Base-by-base conservation (phyloP, 2,797 vertebrate genomes). In the Picus viridis region DNA sequence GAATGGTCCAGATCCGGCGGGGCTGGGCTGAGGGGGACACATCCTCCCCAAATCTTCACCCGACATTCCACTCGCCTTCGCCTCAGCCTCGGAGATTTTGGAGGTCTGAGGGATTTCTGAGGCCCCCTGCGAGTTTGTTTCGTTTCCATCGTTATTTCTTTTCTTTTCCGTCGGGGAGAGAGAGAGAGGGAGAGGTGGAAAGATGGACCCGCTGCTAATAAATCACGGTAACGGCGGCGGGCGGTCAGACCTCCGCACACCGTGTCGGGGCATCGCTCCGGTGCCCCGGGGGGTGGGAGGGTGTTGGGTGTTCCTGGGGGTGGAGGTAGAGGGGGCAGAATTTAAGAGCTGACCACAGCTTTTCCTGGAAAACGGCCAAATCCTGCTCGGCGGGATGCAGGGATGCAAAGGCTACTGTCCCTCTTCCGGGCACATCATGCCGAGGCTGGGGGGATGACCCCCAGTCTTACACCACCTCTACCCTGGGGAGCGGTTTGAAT, bases 61-160 rank as follows among this genome's bases (percentile, higher is more conserved):
- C 24, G 32, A 14, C 30, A 45, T 63, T 26, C 9, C 49, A 3
- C 11, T 36, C 17, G 3, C 12, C 43, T 54, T 14, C 27, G 10
- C 8, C 0, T 22, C 12, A 51, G 49, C 49, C 23, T 51, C 8
- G 29, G 16, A 19, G 39, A 1, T 27, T 70, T n/a, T 57, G 3
- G 3, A 34, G 3, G 3, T 54, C 61, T 5, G 24, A 9, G 41
- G 45, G n/a, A 24, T 69, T 27, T 5, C 51, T 6, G 67, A 74
- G 56, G 27, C 64, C 75, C 2, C 36, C 41, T 30, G 29, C n/a
- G 3, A 6, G 54, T 57, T 88, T 16, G 3, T 86, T 91, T 80
- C 86, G 61, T 94, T 96, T 43, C 79, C 6, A 12, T 53, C 67
- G 43, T 83, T 85, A 16, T 89, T 87, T 51, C 19, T 73, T 20